Conservation (phyloP, 2,113 vertebrate genomes). For the Pseudonaja textilis region DNA sequence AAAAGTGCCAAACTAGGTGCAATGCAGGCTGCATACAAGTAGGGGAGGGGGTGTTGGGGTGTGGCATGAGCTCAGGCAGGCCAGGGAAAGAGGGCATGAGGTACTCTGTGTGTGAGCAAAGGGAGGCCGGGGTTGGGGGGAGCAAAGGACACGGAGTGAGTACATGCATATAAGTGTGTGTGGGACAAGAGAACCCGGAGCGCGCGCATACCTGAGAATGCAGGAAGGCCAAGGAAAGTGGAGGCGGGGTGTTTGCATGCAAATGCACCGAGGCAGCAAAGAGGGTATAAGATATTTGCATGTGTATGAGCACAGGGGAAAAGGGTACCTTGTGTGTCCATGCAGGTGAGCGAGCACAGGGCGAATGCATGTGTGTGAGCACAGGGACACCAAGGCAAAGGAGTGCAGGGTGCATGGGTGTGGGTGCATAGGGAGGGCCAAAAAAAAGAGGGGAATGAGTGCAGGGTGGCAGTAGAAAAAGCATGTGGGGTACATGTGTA, state of each 20-base stretch:
- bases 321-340: too few relatives aligned
- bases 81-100: not conserved
- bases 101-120: not conserved
- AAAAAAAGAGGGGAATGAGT: too few relatives aligned
- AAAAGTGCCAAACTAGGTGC: not conserved
- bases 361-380: not conserved
- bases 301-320: too few relatives aligned
- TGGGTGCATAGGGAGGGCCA: not conserved
- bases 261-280: too few relatives aligned
- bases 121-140: not conserved
- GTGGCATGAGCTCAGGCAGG: not conserved
- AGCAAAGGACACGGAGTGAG: not conserved
- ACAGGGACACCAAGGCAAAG: not conserved
- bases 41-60: not conserved
- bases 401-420: not conserved
- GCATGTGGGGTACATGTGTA: not conserved
- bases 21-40: not conserved
- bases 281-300: not conserved
- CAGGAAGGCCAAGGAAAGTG: too few relatives aligned
- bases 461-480: not conserved
- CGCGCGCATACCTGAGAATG: too few relatives aligned
- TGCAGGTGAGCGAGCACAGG: not conserved
- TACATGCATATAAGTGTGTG: not conserved
- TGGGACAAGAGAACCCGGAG: not conserved
- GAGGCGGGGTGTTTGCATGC: too few relatives aligned